phyloP scores from a whole-genome alignment of 2,888 invertebrate species.

The Drosophila rellima region DNA sequence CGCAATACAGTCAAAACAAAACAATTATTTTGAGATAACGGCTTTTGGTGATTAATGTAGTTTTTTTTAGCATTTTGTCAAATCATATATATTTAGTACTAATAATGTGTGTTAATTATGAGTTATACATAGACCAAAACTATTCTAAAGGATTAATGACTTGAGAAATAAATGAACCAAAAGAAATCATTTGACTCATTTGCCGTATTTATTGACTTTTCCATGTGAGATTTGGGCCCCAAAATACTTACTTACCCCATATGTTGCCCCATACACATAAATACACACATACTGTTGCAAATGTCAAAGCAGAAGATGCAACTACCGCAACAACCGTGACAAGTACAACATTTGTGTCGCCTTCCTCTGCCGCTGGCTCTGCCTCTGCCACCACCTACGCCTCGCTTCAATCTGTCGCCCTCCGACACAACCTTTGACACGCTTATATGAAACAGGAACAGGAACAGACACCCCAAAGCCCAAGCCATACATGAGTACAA shows the following conservation, averaged over 20 bases:
- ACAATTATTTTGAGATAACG: not conserved
- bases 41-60: conserved; percentile 30
- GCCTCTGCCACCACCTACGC: not conserved
- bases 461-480: conserved; percentile 17
- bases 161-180: conserved; percentile 45
- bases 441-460: conserved; percentile 81
- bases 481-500: not conserved
- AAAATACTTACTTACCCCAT: conserved; percentile 11
- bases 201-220: conserved; percentile 49
- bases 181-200: conserved; percentile 57
- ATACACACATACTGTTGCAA: conserved; percentile 10
- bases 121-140: conserved; percentile 9
- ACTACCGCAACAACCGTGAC: conserved; percentile 82
- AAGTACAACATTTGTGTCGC: conserved; percentile 82
- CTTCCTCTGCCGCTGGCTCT: conserved; percentile 46
- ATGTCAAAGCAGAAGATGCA: conserved; percentile 68
- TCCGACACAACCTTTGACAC: conserved; percentile 80
- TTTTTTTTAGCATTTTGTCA: conserved; percentile 11
- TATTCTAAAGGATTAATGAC: conserved; percentile 64
- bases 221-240: conserved; percentile 35
- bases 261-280: not conserved
- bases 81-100: conserved; percentile 1
- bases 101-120: conserved; percentile 44
- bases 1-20: conserved; percentile 6
- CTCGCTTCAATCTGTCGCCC: conserved; percentile 77